Conservation (phyloP, 2,113 vertebrate genomes). For the Macrotis lagotis region DNA sequence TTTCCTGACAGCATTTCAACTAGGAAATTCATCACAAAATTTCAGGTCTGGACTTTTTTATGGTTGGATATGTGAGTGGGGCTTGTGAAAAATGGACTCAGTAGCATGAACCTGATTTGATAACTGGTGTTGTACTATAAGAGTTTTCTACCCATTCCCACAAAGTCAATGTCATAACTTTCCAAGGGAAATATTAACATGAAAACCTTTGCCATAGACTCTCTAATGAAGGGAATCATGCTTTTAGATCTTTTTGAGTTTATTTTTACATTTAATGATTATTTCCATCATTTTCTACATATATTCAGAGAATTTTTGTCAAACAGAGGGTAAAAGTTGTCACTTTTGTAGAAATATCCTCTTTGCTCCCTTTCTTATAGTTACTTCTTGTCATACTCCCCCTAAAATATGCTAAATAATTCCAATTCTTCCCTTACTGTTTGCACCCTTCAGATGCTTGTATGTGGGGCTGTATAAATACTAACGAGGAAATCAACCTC, state of each 20-base stretch:
- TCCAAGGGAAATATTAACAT: background rate
- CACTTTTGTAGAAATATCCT: conserved; percentile 41
- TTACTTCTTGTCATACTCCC: conserved; percentile 40
- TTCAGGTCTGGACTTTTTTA: conserved; percentile 26
- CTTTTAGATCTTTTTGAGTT: conserved; percentile 50
- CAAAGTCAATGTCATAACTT: conserved; percentile 30
- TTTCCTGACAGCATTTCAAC: conserved; percentile 30
- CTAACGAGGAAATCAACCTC: conserved; percentile 73
- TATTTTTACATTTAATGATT: conserved; percentile 41
- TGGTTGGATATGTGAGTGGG: background rate
- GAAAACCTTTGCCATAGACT: background rate
- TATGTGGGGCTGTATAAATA: conserved; percentile 71
- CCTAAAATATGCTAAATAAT: conserved; percentile 75
- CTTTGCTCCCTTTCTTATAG: conserved; percentile 38
- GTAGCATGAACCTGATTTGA: conserved; percentile 23
- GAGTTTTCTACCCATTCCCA: background rate
- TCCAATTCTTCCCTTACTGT: conserved; percentile 59
- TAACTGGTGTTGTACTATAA: background rate
- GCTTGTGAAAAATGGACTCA: conserved; percentile 23
- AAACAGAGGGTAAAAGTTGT: conserved; percentile 57
- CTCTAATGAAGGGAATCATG: conserved; percentile 11
- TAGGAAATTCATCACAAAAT: conserved; percentile 19
- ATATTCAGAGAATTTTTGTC: conserved; percentile 61
- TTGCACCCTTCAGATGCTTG: conserved; percentile 68
- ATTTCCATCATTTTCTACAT: conserved; percentile 59